phyloP scores from a whole-genome alignment of 2,113 vertebrate genomes.

The Kryptolebias marmoratus region DNA sequence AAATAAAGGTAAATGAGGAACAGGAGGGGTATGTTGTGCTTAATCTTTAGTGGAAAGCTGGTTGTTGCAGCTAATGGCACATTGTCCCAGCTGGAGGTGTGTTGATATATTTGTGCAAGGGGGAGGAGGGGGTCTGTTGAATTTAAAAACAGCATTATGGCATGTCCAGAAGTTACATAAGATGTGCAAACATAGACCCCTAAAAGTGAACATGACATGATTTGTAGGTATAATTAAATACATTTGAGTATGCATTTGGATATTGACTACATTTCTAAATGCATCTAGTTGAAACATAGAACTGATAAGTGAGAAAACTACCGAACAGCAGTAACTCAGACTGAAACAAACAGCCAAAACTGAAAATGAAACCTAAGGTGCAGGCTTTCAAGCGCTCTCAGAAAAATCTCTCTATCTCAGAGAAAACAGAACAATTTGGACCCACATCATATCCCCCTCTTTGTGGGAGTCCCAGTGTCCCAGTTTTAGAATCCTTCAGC shows the following conservation, averaged over 20 bases:
- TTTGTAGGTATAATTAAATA: background rate
- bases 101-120: constrained; percentile 32
- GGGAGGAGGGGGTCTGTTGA: constrained; percentile 18
- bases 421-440: background rate
- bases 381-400: constrained; percentile 1
- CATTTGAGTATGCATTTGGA: background rate
- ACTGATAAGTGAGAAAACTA: background rate
- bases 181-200: background rate
- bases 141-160: constrained; percentile 8
- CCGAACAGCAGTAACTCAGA: background rate
- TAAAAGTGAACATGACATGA: background rate
- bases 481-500: background rate
- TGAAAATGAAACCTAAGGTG: background rate
- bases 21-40: background rate
- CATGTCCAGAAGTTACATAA: constrained; percentile 24
- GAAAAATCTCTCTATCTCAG: background rate
- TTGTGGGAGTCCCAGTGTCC: background rate
- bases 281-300: background rate
- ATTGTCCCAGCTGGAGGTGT: constrained; percentile 47
- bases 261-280: background rate
- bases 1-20: background rate
- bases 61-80: background rate
- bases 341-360: background rate
- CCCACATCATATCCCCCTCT: background rate
- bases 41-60: constrained; percentile 11